Evolutionary conservation across 2,888 invertebrate species (phyloP).

Genomic region (Rhaphigaster nebulosa): DNA sequence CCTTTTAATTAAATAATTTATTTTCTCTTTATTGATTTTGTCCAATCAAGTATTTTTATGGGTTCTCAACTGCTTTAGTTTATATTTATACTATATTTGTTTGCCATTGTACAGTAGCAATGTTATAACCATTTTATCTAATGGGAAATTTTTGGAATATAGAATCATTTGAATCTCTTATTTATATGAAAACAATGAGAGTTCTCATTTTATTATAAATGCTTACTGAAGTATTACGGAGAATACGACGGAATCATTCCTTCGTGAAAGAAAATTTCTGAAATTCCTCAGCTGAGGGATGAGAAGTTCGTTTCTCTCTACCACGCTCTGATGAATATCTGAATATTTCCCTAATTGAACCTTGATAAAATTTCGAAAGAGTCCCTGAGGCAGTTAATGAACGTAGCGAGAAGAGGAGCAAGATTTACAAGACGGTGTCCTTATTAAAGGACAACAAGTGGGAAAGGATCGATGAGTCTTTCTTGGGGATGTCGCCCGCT

Average conservation of each 20-base stretch:
- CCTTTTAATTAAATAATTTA: too few relatives aligned
- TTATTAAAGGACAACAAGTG: slow-evolving; percentile 21
- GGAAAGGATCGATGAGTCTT: background rate
- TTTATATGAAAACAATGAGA: background rate
- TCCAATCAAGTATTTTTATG: too few relatives aligned
- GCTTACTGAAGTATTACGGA: background rate
- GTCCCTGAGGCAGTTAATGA: background rate
- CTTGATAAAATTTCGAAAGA: slow-evolving; percentile 9
- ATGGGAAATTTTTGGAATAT: too few relatives aligned
- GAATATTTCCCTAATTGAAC: slow-evolving; percentile 25
- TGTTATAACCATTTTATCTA: too few relatives aligned
- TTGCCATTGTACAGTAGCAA: too few relatives aligned
- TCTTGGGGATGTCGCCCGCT: background rate
- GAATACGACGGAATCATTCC: background rate
- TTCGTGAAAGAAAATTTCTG: background rate
- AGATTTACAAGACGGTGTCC: background rate
- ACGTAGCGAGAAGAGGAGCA: background rate
- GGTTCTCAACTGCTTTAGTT: too few relatives aligned
- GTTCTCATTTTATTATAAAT: background rate
- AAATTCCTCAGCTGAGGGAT: background rate
- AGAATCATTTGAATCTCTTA: too few relatives aligned
- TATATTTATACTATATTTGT: too few relatives aligned
- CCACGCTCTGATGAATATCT: slow-evolving; percentile 14
- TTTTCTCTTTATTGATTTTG: too few relatives aligned
- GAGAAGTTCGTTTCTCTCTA: background rate